These are phyloP conservation scores for Coregonus suidteri DNA, from an alignment of 2,797 vertebrate genomes.

Conservation along the genomic window DNA sequence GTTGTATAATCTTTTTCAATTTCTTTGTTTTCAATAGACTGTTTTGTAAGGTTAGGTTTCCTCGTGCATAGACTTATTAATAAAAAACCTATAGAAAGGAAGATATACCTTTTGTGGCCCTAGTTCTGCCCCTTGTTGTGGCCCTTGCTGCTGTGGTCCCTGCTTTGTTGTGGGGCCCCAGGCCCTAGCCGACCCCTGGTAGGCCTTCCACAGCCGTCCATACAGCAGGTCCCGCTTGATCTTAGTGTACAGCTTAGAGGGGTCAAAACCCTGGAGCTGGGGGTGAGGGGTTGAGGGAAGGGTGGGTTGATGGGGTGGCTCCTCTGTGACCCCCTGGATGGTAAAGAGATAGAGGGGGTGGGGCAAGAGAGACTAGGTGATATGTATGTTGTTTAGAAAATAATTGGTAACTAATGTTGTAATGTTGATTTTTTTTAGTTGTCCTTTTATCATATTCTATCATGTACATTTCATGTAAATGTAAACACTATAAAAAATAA, in stretches of 20 bases:
- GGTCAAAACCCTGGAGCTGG: slow-evolving; percentile 44
- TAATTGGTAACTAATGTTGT: too few relatives aligned
- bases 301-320: neutral
- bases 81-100: neutral
- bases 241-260: slow-evolving; percentile 60
- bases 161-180: slow-evolving; percentile 15
- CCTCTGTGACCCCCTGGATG: slow-evolving; percentile 17
- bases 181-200: slow-evolving; percentile 40
- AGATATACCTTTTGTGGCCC: neutral
- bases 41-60: neutral
- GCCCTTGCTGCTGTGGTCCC: neutral
- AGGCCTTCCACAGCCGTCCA: slow-evolving; percentile 60
- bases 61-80: neutral
- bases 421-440: too few relatives aligned
- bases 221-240: slow-evolving; percentile 61
- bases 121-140: neutral
- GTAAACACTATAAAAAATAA: neutral
- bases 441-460: too few relatives aligned
- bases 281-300: slow-evolving; percentile 16
- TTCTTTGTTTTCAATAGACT: neutral
- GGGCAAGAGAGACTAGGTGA: slow-evolving; percentile 18
- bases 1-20: neutral
- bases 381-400: too few relatives aligned
- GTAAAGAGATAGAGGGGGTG: neutral
- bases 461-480: too few relatives aligned